Evolutionary conservation across 1,140 invertebrate genomes (phyloP).

Genomic region (Chironomus striatipennis): DNA sequence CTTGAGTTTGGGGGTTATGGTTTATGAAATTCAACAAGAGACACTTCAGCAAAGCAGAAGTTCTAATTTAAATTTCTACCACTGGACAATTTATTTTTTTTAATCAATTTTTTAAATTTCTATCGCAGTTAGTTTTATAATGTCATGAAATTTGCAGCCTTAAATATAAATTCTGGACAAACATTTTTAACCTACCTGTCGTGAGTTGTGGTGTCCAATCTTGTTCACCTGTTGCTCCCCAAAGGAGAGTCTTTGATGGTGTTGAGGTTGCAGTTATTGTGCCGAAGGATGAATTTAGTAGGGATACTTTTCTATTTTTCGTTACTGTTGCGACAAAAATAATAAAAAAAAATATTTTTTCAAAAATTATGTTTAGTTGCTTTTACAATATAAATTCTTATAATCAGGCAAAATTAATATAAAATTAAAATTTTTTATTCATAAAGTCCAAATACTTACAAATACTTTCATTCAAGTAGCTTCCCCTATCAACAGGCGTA

Average conservation of each 20-base stretch:
- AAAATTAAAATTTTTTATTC: not conserved
- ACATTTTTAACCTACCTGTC: conserved; percentile 58
- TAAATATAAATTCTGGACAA: not conserved
- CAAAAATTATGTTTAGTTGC: no score
- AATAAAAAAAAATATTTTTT: no score
- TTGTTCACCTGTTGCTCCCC: conserved; percentile 87
- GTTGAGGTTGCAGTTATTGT: conserved; percentile 32
- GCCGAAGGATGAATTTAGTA: conserved; percentile 30
- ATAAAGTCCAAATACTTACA: not conserved
- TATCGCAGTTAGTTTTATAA: not conserved
- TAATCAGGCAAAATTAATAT: not conserved
- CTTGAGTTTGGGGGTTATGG: no score
- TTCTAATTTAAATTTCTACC: no score
- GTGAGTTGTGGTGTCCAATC: conserved; percentile 92
- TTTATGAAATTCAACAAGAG: no score
- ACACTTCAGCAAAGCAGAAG: no score
- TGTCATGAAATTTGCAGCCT: not conserved
- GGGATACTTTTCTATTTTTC: conserved; percentile 33
- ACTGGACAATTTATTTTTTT: no score
- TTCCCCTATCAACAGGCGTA: not conserved
- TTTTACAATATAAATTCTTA: no score
- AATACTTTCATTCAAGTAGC: not conserved
- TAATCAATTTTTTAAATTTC: no score
- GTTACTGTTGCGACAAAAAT: no score
- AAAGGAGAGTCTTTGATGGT: conserved; percentile 58